phyloP scores from a whole-genome alignment of 2,113 vertebrate species.

The Pristiophorus japonicus region DNA sequence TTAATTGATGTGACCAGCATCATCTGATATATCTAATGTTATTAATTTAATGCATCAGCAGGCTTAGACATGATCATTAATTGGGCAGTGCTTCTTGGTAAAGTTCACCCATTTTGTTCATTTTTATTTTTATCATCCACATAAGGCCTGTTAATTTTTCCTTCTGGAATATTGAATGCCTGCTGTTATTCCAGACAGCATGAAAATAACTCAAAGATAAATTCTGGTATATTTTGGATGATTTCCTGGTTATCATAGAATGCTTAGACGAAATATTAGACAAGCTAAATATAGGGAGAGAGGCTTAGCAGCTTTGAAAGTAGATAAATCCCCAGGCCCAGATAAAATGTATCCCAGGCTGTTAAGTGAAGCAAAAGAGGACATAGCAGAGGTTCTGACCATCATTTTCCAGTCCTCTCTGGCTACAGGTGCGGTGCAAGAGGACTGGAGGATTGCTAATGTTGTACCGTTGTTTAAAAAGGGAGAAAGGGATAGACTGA shows the following conservation, averaged over 20 bases:
- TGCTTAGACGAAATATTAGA: too few relatives aligned
- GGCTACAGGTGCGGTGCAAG: too few relatives aligned
- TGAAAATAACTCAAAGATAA: neutral
- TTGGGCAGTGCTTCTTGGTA: neutral
- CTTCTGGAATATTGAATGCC: neutral
- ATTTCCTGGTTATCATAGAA: neutral
- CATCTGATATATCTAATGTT: constrained; percentile 5
- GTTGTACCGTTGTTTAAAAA: too few relatives aligned
- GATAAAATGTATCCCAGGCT: too few relatives aligned
- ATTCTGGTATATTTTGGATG: neutral
- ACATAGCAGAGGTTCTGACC: too few relatives aligned
- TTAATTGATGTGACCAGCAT: neutral
- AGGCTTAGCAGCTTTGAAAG: too few relatives aligned
- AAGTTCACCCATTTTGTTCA: neutral
- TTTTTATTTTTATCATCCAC: neutral
- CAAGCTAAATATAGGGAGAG: too few relatives aligned
- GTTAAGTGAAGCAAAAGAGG: too few relatives aligned
- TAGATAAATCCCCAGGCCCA: too few relatives aligned
- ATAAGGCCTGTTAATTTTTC: neutral
- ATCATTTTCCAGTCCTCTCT: too few relatives aligned
- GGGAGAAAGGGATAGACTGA: too few relatives aligned
- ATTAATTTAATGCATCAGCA: constrained; percentile 27
- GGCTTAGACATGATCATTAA: constrained; percentile 1
- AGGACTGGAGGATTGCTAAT: too few relatives aligned
- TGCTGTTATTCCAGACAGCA: neutral